Evolutionary conservation across 2,113 vertebrate species (phyloP), one percentile per base, ranked within the genome.

Genomic region (Actenoides hombroni): DNA sequence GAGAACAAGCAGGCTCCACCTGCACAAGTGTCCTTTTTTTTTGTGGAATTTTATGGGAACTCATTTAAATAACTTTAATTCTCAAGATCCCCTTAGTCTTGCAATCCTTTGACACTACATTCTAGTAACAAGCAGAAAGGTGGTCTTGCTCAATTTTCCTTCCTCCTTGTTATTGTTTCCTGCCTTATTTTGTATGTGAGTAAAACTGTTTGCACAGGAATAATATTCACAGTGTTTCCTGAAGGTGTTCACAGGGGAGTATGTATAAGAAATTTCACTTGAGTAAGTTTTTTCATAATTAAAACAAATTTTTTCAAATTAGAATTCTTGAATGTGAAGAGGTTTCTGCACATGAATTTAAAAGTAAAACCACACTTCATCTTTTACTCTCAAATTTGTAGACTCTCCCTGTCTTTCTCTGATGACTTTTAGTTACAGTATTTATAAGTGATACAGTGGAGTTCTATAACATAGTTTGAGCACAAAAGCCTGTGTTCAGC

Each of bases 401-500:
- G 13, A n/a, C 65, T 70, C 63, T 77, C 54, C 35, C 24, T 54
- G 68, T 57, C 53, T 68, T 68, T 75, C 46, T 61, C 57, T 90
- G 73, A 81, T 64, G 25, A 86, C 33, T 93, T 95, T 70, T 83
- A 92, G 75, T 49, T 88, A 9, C 16, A 88, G 37, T 90, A 84
- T 95, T 87, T 96, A 85, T 91, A 90, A 91, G 59, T 44, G 94
- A 95, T 91, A 97, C 51, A 90, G 71, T 85, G 26, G 26, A 97
- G 82, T 71, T 92, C 79, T 18, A 69, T 96, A 94, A 95, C 65
- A 31, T 91, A 94, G 93, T 97, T 97, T 92, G 65, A 81, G 84
- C 71, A 92, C 18, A 91, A 97, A 98, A 98, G 87, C 78, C 92
- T 16, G 68, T 95, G 97, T 97, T 98, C 98, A 98, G 97, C 98